Conservation (phyloP, 2,888 invertebrate species). For the Morinoia aosen region DNA sequence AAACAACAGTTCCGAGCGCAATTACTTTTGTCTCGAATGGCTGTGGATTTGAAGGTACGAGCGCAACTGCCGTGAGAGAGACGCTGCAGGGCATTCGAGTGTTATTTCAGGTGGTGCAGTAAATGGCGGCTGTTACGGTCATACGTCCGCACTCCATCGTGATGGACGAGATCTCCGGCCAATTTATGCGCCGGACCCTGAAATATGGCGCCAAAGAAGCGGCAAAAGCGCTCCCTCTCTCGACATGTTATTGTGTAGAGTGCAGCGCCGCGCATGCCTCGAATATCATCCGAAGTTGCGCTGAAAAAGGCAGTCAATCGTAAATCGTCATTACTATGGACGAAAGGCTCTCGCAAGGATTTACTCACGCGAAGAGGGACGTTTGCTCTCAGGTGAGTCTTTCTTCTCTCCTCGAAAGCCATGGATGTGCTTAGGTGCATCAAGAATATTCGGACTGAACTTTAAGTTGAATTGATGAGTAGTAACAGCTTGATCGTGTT, state of each 20-base stretch:
- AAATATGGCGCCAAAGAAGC: conserved; percentile 1
- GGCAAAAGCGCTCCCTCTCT: not conserved
- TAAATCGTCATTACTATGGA: not conserved
- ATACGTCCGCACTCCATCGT: not conserved
- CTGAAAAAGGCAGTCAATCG: not conserved
- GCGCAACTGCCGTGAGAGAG: not conserved
- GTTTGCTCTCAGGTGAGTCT: not conserved
- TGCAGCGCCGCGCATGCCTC: not conserved
- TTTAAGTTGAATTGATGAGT: not conserved
- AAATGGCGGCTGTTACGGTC: not conserved
- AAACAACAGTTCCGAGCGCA: too few relatives aligned
- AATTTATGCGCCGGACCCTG: not conserved
- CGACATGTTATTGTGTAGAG: conserved; percentile 3
- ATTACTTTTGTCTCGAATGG: too few relatives aligned
- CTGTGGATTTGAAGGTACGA: too few relatives aligned
- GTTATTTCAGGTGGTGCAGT: not conserved
- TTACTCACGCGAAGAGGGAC: not conserved
- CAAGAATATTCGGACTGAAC: not conserved
- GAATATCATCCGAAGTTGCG: not conserved
- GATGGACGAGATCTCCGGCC: not conserved
- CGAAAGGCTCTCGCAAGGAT: not conserved
- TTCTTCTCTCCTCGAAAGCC: not conserved
- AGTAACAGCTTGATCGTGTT: too few relatives aligned
- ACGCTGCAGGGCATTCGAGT: not conserved
- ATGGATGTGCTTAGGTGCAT: not conserved